These are phyloP conservation scores for Trichosurus vulpecula DNA, from an alignment of 2,797 vertebrate species.

Conservation along the genomic window DNA sequence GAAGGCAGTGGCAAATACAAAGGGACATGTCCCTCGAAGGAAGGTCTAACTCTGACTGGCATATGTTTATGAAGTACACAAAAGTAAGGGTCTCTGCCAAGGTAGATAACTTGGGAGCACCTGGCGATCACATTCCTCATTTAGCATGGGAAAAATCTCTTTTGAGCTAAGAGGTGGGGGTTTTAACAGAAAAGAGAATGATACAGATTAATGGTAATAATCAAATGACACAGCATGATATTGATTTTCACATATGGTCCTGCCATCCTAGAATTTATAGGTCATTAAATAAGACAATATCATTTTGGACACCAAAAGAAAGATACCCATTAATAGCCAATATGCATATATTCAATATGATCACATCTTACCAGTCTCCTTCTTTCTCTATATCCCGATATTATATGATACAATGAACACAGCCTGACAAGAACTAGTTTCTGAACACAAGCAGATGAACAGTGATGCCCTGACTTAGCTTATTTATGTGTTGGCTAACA, in stretches of 20 bases:
- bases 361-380: neutral
- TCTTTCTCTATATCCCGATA: neutral
- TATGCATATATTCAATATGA: neutral
- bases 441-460: neutral
- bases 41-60: too few relatives aligned
- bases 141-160: neutral
- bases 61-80: neutral
- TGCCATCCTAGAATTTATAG: neutral
- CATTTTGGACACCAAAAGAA: neutral
- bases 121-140: neutral
- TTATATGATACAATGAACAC: neutral
- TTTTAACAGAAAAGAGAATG: neutral
- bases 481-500: neutral
- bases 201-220: neutral
- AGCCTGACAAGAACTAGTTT: neutral
- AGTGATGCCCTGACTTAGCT: neutral
- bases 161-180: too few relatives aligned
- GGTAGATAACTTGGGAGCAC: neutral
- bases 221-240: neutral
- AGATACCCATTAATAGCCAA: neutral
- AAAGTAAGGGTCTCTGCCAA: neutral
- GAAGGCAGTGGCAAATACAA: too few relatives aligned
- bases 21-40: too few relatives aligned
- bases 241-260: neutral
- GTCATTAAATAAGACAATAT: neutral